A percentile compares a stretch with the other conserved stretches of the same genome.
Evolutionary conservation across 2,888 invertebrate species (phyloP).

Genomic region (Pomacea canaliculata): DNA sequence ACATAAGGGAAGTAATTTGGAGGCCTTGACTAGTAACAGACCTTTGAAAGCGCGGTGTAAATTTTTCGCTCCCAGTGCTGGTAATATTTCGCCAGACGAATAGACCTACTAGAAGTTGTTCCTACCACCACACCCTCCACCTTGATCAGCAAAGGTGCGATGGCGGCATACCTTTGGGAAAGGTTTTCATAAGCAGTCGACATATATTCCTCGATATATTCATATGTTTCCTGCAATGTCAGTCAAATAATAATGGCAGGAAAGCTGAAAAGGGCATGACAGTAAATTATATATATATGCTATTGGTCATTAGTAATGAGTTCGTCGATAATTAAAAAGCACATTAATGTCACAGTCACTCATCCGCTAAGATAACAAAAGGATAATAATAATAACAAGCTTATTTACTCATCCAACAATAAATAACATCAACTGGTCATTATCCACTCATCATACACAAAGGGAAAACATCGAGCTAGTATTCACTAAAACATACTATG

Average conservation of each 20-base stretch:
- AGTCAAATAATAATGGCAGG: too few species aligned
- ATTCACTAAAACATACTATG: too few species aligned
- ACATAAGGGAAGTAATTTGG: too few species aligned
- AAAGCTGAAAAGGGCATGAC: too few species aligned
- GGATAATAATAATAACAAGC: too few species aligned
- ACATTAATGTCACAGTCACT: not conserved
- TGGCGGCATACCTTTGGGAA: conserved; percentile 79
- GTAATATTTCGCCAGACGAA: conserved; percentile 82
- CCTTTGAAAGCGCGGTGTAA: conserved; percentile 77
- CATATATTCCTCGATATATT: conserved; percentile 77
- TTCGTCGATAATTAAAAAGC: too few species aligned
- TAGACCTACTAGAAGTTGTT: conserved; percentile 80
- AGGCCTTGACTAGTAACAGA: conserved; percentile 35
- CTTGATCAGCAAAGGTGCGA: conserved; percentile 85
- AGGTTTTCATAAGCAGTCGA: conserved; percentile 77
- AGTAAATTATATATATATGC: too few species aligned
- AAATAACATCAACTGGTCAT: too few species aligned
- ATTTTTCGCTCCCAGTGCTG: conserved; percentile 84
- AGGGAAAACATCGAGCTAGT: too few species aligned
- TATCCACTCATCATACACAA: too few species aligned
- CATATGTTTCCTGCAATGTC: conserved; percentile 77
- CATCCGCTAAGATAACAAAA: not conserved
- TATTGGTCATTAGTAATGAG: too few species aligned
- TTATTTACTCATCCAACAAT: too few species aligned
- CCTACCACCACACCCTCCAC: conserved; percentile 85